A percentile compares a stretch with the other conserved stretches of the same genome.
These are phyloP conservation scores for Siderastrea radians DNA, from an alignment of 92 coral and sea anemone genomes.

Conservation along the genomic window DNA sequence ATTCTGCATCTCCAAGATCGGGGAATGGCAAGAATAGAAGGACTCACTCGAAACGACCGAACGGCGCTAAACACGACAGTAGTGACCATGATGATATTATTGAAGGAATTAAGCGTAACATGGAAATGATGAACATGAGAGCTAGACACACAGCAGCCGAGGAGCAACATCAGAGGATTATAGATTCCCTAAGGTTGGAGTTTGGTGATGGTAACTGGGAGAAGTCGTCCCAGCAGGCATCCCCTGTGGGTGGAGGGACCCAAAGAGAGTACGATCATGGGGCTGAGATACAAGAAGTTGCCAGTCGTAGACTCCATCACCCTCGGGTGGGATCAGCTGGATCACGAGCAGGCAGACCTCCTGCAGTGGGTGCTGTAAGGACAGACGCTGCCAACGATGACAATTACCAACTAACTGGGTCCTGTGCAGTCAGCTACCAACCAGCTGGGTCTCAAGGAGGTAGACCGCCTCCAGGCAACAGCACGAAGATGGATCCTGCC, in stretches of 20 bases:
- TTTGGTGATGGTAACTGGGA: slow-evolving; percentile 32
- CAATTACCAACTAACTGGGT: background rate
- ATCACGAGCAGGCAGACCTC: slow-evolving; percentile 31
- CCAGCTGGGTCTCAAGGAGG: background rate
- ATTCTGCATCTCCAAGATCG: slow-evolving; percentile 4
- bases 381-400: background rate
- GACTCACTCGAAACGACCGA: slow-evolving; percentile 9
- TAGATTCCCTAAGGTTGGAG: slow-evolving; percentile 50
- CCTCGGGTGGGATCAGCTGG: slow-evolving; percentile 77
- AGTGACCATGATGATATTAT: slow-evolving; percentile 73
- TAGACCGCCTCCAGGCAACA: background rate
- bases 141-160: slow-evolving; percentile 74
- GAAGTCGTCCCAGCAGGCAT: slow-evolving; percentile 4
- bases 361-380: background rate
- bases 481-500: background rate
- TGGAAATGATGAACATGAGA: slow-evolving; percentile 82
- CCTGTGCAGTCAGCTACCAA: background rate
- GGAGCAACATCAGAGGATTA: slow-evolving; percentile 61
- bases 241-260: background rate
- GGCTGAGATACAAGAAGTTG: slow-evolving; percentile 2
- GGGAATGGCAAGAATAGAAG: background rate
- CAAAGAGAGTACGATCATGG: background rate
- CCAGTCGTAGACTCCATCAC: slow-evolving; percentile 57
- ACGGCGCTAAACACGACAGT: slow-evolving; percentile 2
- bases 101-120: slow-evolving; percentile 79